phyloP scores from a whole-genome alignment of 2,113 vertebrate genomes.

The Notarius lentiginosus region DNA sequence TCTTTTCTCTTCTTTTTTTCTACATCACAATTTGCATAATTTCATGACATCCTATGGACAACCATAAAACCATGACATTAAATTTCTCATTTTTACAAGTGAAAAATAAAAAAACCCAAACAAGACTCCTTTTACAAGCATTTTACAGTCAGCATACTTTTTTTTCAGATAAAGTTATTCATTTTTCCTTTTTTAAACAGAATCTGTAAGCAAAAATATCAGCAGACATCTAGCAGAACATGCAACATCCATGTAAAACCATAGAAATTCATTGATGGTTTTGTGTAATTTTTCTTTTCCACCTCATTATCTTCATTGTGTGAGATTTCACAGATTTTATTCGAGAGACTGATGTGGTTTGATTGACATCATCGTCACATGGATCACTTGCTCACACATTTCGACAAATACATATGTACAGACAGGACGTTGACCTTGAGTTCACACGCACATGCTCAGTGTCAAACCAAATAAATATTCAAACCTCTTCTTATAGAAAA shows the following conservation, averaged over 20 bases:
- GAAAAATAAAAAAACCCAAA: slow-evolving; percentile 71
- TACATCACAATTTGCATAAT: slow-evolving; percentile 96
- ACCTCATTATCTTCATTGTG: slow-evolving; percentile 65
- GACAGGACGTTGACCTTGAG: slow-evolving; percentile 69
- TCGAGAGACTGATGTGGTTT: slow-evolving; percentile 74
- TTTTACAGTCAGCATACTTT: slow-evolving; percentile 81
- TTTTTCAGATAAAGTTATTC: slow-evolving; percentile 77
- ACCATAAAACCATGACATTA: slow-evolving; percentile 93
- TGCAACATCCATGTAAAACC: slow-evolving; percentile 91
- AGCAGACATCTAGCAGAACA: slow-evolving; percentile 88
- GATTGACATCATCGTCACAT: slow-evolving; percentile 77
- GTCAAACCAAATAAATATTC: slow-evolving; percentile 81
- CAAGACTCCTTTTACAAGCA: slow-evolving; percentile 93
- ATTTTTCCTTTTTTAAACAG: slow-evolving; percentile 75
- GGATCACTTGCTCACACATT: slow-evolving; percentile 82
- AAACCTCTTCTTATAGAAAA: slow-evolving; percentile 82
- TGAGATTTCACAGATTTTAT: slow-evolving; percentile 67
- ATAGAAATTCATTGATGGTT: slow-evolving; percentile 81
- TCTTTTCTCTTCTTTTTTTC: slow-evolving; percentile 59
- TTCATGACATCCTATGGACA: slow-evolving; percentile 94
- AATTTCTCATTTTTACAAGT: slow-evolving; percentile 73
- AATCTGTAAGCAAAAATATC: slow-evolving; percentile 77
- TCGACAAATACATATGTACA: slow-evolving; percentile 78
- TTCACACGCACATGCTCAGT: slow-evolving; percentile 88
- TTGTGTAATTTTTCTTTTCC: slow-evolving; percentile 62